Base-by-base conservation (phyloP, 1,140 invertebrate species). In the Olivierus martensii region DNA sequence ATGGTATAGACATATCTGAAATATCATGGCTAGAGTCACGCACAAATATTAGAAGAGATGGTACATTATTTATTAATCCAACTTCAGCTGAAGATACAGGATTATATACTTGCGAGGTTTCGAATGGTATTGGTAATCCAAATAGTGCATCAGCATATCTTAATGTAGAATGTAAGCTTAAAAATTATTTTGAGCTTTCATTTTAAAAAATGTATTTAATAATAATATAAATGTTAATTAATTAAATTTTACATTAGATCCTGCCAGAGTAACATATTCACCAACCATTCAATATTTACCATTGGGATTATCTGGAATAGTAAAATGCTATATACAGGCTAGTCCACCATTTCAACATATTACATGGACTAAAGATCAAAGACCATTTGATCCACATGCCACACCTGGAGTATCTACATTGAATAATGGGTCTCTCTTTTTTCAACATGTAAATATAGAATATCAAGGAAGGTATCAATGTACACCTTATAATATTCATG, bases 321-420 rank as follows among this genome's bases (percentile, higher is more conserved):
- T 97, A n/a, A 87, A 91, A 64, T 97, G 92, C 71, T 89, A 90
- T 71, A 89, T 95, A 63, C 92, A 94, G 71, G 85, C 91, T 17
- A 96, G 94, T 72, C 93, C 93, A 7, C 84, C 87, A 18, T 77
- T 94, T 52, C 86, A 91, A 64, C 90, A 92, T 67, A 86, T 94
- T 35, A 91, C 88, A 58, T 97, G 93, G 92, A 91, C 86, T 60
- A 91, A 91, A 75, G 88, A 93, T 73, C 88, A 90, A 66, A 77
- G 87, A 44, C 73, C 92, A 47, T 76, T 91, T 60, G 88, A 92
- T 68, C 87, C 87, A 46, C 89, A 90, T 71, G 84, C 89, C 68
- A 86, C 84, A 53, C 88, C 89, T 67, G 87, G 90, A 60, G 85
- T 92, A 58, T 82, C 88, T 42, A 83, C 88, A 52, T 88, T 93